A percentile compares a stretch with the other conserved stretches of the same genome.
phyloP scores from a whole-genome alignment of 2,888 invertebrate genomes.

The Himalopsyche kuldschensis region DNA sequence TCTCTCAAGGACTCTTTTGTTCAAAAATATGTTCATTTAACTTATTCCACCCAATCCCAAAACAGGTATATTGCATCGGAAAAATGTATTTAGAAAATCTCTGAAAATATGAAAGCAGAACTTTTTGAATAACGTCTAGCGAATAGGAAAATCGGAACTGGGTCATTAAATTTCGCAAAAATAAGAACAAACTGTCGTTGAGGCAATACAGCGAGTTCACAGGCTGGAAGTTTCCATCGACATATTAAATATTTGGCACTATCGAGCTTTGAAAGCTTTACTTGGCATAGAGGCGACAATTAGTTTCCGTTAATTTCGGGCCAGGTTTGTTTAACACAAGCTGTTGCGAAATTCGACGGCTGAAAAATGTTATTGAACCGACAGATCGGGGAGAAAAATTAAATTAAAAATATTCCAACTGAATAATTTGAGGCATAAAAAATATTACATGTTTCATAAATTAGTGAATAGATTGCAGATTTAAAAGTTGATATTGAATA shows the following conservation, averaged over 20 bases:
- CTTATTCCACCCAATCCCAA: too few relatives aligned
- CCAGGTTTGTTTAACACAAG: background rate
- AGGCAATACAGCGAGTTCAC: background rate
- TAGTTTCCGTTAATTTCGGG: background rate
- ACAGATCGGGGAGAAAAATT: background rate
- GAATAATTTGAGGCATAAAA: too few relatives aligned
- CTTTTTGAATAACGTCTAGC: background rate
- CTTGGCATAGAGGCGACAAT: background rate
- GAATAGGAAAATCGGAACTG: background rate
- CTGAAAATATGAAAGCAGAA: background rate
- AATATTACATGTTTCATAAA: too few relatives aligned
- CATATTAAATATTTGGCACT: background rate
- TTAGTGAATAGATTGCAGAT: too few relatives aligned
- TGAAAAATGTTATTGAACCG: background rate
- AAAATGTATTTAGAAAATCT: too few relatives aligned
- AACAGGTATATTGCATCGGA: too few relatives aligned
- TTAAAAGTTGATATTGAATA: too few relatives aligned
- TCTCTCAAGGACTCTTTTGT: too few relatives aligned
- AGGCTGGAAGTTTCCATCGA: background rate
- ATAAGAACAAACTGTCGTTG: background rate
- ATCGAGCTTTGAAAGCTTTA: background rate
- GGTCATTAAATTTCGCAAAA: background rate
- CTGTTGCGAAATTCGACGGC: background rate
- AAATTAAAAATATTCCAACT: background rate
- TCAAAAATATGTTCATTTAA: too few relatives aligned